Percentiles rank a stretch among this genome's conserved stretches.
Evolutionary conservation across 2,113 vertebrate genomes (phyloP).

Genomic region (Sorex fumeus): DNA sequence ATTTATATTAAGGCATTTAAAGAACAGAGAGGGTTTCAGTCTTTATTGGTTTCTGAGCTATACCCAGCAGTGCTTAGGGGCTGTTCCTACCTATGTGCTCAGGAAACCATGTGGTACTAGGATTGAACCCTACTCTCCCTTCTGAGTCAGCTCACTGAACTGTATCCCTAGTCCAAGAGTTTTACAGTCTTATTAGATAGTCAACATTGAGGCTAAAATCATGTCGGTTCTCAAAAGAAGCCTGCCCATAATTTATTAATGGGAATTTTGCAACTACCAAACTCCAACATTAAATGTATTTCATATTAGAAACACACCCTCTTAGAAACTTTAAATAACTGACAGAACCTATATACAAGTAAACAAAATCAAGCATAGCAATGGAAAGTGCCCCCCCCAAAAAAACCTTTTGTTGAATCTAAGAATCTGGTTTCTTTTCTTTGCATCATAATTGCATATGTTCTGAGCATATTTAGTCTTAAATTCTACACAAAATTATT

Average conservation of each 20-base stretch:
- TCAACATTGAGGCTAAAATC: slow-evolving; percentile 36
- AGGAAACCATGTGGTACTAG: too few relatives aligned
- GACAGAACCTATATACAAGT: background rate
- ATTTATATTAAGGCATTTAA: background rate
- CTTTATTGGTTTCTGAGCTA: background rate
- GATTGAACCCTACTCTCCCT: too few relatives aligned
- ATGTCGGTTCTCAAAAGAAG: background rate
- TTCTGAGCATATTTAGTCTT: background rate
- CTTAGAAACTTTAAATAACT: background rate
- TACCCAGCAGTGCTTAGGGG: too few relatives aligned
- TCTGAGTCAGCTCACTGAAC: too few relatives aligned
- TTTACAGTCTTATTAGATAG: slow-evolving; percentile 1
- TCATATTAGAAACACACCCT: background rate
- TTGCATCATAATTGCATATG: background rate
- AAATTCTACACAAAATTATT: background rate
- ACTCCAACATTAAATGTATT: background rate
- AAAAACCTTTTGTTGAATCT: background rate
- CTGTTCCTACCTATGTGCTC: too few relatives aligned
- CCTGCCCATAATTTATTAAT: background rate
- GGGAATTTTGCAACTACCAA: background rate
- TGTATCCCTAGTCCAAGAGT: background rate
- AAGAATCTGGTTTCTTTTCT: background rate
- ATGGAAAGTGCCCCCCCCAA: background rate
- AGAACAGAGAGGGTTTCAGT: background rate
- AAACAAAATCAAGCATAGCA: background rate